A percentile compares a stretch with the other conserved stretches of the same genome.
These are phyloP conservation scores for Chamaetylas fuelleborni DNA, from an alignment of 2,113 vertebrate species.

Conservation along the genomic window DNA sequence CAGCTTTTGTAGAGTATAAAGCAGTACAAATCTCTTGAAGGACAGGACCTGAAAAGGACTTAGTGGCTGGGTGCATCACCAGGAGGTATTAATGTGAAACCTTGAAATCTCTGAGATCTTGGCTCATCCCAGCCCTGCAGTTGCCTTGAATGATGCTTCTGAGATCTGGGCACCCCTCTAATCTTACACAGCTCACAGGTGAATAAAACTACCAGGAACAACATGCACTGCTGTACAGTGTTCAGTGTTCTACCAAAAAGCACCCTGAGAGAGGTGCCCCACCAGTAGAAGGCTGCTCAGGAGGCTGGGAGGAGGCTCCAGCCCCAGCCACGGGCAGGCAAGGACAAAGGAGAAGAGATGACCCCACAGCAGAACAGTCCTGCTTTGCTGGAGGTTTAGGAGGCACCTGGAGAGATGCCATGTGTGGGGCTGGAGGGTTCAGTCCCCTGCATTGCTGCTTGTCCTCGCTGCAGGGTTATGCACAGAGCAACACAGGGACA, in stretches of 20 bases:
- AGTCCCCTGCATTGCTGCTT: not conserved
- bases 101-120: not conserved
- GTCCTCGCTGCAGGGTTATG: fast-evolving
- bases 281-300: not conserved
- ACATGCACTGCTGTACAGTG: fast-evolving
- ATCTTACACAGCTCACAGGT: not conserved
- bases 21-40: not conserved
- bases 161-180: not conserved
- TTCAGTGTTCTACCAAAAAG: not conserved
- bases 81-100: not conserved
- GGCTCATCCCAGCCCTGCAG: not conserved
- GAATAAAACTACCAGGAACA: not conserved
- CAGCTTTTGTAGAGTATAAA: not conserved
- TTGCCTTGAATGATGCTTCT: not conserved
- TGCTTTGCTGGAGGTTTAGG: not conserved
- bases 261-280: fast-evolving
- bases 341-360: not conserved
- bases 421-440: not conserved
- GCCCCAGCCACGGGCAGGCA: fast-evolving
- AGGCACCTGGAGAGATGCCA: not conserved
- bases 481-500: fast-evolving
- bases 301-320: not conserved
- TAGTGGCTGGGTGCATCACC: not conserved
- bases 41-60: not conserved
- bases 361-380: fast-evolving